Evolutionary conservation across 2,888 invertebrate genomes (phyloP).

Genomic region (Buathra laborator): DNA sequence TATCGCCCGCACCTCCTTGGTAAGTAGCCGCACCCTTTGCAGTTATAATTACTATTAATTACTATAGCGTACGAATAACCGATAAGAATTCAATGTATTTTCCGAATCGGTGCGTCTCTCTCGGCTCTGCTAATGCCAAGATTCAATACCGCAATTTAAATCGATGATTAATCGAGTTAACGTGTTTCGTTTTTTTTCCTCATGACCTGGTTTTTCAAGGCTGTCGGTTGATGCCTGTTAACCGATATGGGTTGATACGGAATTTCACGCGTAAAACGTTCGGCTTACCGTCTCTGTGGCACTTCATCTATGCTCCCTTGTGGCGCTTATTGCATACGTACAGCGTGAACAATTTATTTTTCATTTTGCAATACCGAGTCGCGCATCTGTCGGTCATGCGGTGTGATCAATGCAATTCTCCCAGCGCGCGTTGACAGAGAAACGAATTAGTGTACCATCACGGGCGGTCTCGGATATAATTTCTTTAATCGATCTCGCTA

Average conservation of each 20-base stretch:
- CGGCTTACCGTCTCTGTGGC: constrained; percentile 26
- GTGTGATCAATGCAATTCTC: constrained; percentile 61
- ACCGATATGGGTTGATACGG: constrained; percentile 53
- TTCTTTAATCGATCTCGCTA: constrained; percentile 45
- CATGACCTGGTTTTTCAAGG: constrained; percentile 34
- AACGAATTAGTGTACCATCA: constrained; percentile 37
- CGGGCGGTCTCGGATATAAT: constrained; percentile 47
- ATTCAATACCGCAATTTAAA: constrained; percentile 9
- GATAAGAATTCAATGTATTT: constrained; percentile 18
- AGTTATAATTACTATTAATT: not conserved
- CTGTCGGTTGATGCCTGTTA: constrained; percentile 7
- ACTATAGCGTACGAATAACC: not conserved
- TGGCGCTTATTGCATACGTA: constrained; percentile 55
- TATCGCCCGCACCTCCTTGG: constrained; percentile 79
- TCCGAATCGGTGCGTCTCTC: not conserved
- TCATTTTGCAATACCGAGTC: constrained; percentile 66
- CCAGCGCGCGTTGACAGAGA: constrained; percentile 28
- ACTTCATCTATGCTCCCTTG: constrained; percentile 54
- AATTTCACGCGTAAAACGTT: constrained; percentile 55
- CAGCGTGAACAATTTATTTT: constrained; percentile 60
- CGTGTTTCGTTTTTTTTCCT: constrained; percentile 34
- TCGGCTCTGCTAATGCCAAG: not conserved
- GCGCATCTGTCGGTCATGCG: constrained; percentile 63
- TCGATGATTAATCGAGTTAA: constrained; percentile 31
- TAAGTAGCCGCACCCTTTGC: constrained; percentile 73